These are phyloP conservation scores for Brachionus koreanus DNA, from an alignment of 1,140 invertebrate genomes.

Conservation along the genomic window DNA sequence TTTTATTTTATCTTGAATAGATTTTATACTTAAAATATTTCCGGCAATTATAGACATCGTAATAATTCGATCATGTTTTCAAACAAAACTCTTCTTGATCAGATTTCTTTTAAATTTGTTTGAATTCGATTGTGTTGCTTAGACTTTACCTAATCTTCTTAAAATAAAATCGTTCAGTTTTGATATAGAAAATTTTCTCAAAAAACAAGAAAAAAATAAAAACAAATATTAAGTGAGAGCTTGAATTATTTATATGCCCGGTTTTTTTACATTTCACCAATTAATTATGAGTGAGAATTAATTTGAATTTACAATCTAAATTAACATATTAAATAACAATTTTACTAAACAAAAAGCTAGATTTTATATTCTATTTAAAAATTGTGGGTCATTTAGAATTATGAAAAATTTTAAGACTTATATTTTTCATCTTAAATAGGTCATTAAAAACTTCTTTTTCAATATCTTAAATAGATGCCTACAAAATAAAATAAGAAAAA, in stretches of 20 bases:
- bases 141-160: neutral
- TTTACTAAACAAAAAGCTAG: neutral
- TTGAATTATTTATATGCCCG: constrained; percentile 3
- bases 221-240: neutral
- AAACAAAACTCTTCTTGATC: neutral
- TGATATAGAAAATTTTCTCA: neutral
- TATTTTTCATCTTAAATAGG: neutral
- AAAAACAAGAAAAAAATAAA: neutral
- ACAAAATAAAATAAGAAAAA: neutral
- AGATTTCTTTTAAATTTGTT: neutral
- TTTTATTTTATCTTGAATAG: constrained; percentile 27
- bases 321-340: constrained; percentile 25
- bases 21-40: constrained; percentile 15
- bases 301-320: constrained; percentile 11
- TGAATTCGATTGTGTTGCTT: neutral
- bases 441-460: neutral
- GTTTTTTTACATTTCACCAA: constrained; percentile 25
- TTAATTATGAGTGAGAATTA: neutral
- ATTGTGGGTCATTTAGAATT: neutral
- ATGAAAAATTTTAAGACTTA: neutral
- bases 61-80: neutral
- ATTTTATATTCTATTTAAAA: neutral
- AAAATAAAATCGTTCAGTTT: neutral
- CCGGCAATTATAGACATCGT: constrained; percentile 15
- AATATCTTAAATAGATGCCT: neutral